Base-by-base conservation (phyloP, 2,888 invertebrate species). In the Eupithecia insigniata region DNA sequence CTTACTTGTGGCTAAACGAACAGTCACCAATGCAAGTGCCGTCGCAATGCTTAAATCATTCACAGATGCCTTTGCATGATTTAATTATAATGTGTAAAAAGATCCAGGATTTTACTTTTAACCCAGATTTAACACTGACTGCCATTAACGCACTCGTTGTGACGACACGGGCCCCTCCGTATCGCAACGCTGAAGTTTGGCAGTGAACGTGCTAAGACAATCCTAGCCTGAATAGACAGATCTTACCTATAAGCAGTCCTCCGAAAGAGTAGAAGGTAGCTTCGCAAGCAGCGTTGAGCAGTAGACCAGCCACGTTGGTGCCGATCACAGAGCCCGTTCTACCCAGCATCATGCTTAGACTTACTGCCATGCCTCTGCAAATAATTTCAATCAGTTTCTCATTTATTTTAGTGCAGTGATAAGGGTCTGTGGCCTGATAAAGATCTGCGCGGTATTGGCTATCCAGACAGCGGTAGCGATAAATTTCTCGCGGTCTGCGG, bases 271-370 rank as follows among this genome's bases (percentile, higher is more conserved):
- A 95, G 82, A 96, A 95, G 0, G 96, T 95, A 8, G 94, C 89
- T 83, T 95, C 95, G 81, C 96, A 96, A 65, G 92, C 92, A 1
- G 89, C 87, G 78, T 96, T 96, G 75, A 96, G 92, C 26, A 96
- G 90, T 67, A 95, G 82, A 0, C 96, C 96, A 61, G 96, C 95
- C 0, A 95, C 87, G 68, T 96, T 89, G 66, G 96, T 95, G 64
- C 96, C 96, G 1, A 94, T 80, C 65, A 96, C 95, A 0, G 96
- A 96, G 0, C 96, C 96, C 0, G 92, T 73, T 61, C 96, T 92
- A 18, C 96, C 96, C 0, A 95, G 83, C 89, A 95, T 95, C 87
- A 96, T 94, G 3, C 94, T 90, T 64, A 96, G 87, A 77, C 96
- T 95, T 12, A 96, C 92, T 0, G 96, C 96, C 88, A 96, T 95